Evolutionary conservation across 1,140 invertebrate species (phyloP).

Genomic region (Onthophagus taurus): DNA sequence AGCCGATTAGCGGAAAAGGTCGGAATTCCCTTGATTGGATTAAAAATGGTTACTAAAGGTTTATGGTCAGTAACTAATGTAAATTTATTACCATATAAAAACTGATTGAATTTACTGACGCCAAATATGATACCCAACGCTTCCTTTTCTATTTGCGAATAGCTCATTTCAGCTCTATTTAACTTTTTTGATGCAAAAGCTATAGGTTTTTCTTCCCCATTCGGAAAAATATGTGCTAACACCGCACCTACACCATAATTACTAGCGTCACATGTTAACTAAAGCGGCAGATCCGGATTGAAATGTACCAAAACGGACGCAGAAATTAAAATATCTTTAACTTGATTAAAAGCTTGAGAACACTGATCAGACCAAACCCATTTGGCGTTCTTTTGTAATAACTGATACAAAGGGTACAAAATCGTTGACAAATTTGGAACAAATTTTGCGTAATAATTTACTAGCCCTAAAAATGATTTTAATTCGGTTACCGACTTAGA

Average conservation of each 20-base stretch:
- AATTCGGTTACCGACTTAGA: conserved; percentile 28
- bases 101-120: conserved; percentile 45
- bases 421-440: conserved; percentile 20
- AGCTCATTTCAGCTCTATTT: conserved; percentile 37
- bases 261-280: conserved; percentile 22
- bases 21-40: conserved; percentile 20
- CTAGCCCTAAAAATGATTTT: conserved; percentile 31
- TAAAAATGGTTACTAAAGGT: conserved; percentile 40
- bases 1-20: conserved; percentile 12
- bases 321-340: conserved; percentile 27
- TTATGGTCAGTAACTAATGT: conserved; percentile 41
- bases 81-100: conserved; percentile 43
- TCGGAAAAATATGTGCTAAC: conserved; percentile 18
- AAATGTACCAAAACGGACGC: conserved; percentile 22
- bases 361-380: conserved; percentile 25
- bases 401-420: conserved; percentile 13
- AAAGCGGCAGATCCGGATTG: conserved; percentile 18
- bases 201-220: conserved; percentile 36
- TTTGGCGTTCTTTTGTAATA: conserved; percentile 18
- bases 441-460: conserved; percentile 32
- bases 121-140: conserved; percentile 43
- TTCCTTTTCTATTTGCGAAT: conserved; percentile 46
- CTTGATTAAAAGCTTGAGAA: conserved; percentile 16
- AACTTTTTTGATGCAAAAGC: conserved; percentile 39
- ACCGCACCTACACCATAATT: conserved; percentile 25